Percentiles rank a stretch among this genome's conserved stretches.
Conservation (phyloP, 2,797 vertebrate species). For the Poecile montanus region DNA sequence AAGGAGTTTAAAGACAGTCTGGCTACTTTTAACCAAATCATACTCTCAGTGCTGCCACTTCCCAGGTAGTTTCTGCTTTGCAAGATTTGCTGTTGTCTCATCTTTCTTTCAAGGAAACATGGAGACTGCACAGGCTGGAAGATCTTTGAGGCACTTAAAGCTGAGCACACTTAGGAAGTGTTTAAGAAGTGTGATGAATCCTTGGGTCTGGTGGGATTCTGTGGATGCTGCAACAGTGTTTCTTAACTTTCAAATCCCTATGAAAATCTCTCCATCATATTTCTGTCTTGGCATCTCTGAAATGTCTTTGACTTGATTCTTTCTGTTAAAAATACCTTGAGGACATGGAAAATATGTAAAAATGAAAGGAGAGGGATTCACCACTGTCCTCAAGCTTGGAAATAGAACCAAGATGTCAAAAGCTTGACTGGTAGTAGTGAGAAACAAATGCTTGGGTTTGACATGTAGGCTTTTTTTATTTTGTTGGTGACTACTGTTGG, state of each 20-base stretch:
- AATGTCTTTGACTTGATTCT: background rate
- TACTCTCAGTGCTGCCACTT: background rate
- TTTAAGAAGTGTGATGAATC: background rate
- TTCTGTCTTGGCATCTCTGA: background rate
- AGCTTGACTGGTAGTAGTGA: background rate
- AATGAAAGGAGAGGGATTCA: background rate
- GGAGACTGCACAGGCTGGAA: background rate
- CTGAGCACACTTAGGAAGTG: background rate
- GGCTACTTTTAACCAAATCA: background rate
- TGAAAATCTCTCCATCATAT: background rate
- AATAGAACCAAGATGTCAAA: background rate
- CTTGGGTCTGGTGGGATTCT: conserved; percentile 3
- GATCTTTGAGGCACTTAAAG: background rate
- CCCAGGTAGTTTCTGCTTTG: background rate
- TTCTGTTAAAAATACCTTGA: background rate
- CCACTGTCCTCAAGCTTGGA: background rate
- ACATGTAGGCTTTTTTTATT: background rate
- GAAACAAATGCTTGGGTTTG: background rate
- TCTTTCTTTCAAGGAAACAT: background rate
- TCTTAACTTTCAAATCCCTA: background rate
- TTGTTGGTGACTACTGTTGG: background rate
- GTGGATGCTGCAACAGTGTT: background rate
- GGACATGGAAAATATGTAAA: background rate
- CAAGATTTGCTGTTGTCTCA: background rate
- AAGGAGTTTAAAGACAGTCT: background rate